phyloP scores from a whole-genome alignment of 2,113 vertebrate species.

The Peucedramus taeniatus region DNA sequence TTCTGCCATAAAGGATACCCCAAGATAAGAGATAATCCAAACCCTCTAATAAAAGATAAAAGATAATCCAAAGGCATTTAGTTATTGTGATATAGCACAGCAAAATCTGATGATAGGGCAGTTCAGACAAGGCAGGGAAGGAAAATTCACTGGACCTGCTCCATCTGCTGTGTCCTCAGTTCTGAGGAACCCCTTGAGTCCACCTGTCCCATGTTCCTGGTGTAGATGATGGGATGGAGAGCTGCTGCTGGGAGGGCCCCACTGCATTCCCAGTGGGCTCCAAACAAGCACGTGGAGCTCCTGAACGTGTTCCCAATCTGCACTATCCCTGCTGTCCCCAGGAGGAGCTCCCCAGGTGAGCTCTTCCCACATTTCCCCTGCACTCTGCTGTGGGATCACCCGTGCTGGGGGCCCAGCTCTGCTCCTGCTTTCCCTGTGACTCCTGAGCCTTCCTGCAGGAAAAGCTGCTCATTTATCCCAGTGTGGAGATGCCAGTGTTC shows the following conservation, averaged over 20 bases:
- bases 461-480: not conserved
- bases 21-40: not conserved
- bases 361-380: not conserved
- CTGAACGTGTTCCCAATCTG: not conserved
- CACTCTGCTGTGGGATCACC: not conserved
- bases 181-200: accelerated
- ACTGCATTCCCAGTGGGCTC: not conserved
- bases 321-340: not conserved
- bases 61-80: not conserved
- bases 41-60: not conserved
- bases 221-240: not conserved
- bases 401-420: not conserved
- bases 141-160: not conserved
- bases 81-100: not conserved
- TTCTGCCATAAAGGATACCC: not conserved
- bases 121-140: not conserved
- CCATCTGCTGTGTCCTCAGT: too few relatives aligned
- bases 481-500: not conserved
- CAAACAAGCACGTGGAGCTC: not conserved
- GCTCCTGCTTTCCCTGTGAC: not conserved
- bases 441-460: not conserved
- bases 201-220: not conserved
- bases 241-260: not conserved
- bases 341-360: not conserved
- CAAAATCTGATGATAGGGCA: not conserved